Evolutionary conservation across 2,888 invertebrate genomes (phyloP), one percentile per base, ranked within the genome.

Genomic region (Chrysodeixis includens): DNA sequence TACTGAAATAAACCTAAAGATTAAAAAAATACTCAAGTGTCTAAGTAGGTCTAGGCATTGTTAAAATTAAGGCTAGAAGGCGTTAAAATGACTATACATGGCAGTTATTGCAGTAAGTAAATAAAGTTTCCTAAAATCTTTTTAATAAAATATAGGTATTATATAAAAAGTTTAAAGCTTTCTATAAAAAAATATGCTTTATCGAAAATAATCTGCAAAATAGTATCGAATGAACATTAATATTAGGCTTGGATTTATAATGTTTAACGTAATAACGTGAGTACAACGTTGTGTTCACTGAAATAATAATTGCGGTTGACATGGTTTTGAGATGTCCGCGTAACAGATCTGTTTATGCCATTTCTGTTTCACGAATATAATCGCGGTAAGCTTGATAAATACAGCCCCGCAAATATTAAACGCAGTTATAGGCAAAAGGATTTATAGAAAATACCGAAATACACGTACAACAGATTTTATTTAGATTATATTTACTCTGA

Each of bases 231-330:
- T 26, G 56, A 58, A 68, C 40, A 72, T n/a, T 46, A 0, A 44
- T 55, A 62, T 62, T 54, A 51, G 57, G 46, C 30, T 40, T 58
- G 32, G 57, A 52, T 44, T 44, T 46, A 12, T 12, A 30, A 56
- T 49, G 58, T 49, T 52, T 62, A 51, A 64, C 65, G 40, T 72
- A 74, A 74, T 71, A 76, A 76, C 74, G 79, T 79, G 71, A 77
- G 70, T 80, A 81, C 76, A 78, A 74, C 73, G 65, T 66, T 72
- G 69, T 68, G 76, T 79, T 82, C 72, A 66, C 76, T 74, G 82
- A 76, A 83, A 83, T 82, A 83, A 83, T 83, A 84, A 81, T 82
- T 87, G 89, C 75, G 88, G 87, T 87, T 78, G 66, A 70, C 61
- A 74, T 80, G 84, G 84, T 85, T 84, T 78, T 71, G 81, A 79